Conservation (phyloP, 2,888 invertebrate species). For the Apodemia mormo region DNA sequence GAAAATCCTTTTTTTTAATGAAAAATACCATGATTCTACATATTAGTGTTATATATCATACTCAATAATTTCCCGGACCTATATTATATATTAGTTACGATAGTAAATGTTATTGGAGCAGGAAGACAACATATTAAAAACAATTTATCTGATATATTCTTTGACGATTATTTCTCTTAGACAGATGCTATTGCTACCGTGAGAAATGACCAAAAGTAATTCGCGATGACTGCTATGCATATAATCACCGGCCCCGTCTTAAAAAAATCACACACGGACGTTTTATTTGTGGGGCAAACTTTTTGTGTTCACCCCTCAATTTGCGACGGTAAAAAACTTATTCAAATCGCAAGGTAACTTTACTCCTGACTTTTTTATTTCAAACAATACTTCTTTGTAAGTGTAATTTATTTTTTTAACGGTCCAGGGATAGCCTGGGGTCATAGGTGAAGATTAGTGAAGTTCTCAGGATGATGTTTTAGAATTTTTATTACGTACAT, state of each 20-base stretch:
- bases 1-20: background rate
- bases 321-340: conserved; percentile 56
- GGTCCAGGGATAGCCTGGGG: conserved; percentile 70
- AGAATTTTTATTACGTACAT: conserved; percentile 63
- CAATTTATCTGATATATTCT: background rate
- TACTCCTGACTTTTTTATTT: conserved; percentile 67
- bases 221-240: conserved; percentile 62
- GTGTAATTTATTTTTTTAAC: conserved; percentile 70
- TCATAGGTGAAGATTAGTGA: conserved; percentile 73
- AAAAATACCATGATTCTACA: background rate
- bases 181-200: conserved; percentile 49
- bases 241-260: conserved; percentile 60
- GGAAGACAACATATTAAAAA: no score
- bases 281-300: conserved; percentile 48
- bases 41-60: no score
- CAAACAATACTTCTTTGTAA: conserved; percentile 71
- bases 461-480: conserved; percentile 71
- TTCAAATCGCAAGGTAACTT: conserved; percentile 72
- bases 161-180: background rate
- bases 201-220: conserved; percentile 73
- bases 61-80: no score
- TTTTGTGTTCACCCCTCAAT: conserved; percentile 69
- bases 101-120: no score
- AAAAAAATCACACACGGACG: conserved; percentile 64
- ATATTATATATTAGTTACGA: no score